Base-by-base conservation (phyloP, 1,140 invertebrate species). In the Telenomus remus region DNA sequence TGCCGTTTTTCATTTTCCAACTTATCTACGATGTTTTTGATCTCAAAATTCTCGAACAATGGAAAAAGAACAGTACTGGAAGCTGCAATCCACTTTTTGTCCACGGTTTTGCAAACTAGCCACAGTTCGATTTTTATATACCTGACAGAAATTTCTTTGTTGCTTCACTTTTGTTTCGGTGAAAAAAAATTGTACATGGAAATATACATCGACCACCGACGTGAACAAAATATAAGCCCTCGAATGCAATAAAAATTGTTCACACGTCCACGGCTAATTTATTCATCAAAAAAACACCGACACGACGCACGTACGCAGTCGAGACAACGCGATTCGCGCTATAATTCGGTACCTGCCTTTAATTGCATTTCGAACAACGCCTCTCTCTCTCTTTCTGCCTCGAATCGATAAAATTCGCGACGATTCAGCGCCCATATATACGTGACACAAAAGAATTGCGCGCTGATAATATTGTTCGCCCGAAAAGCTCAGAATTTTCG, bases 291-390 rank as follows among this genome's bases (percentile, higher is more conserved):
- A 55, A 27, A 49, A 44, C 50, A 33, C 14, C 51, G 54, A 33
- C 47, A 49, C 56, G 27, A 33, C 50, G 53, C 74, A 57, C 65
- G 66, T 66, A 15, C 53, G 56, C 10, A 42, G 15, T 15, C 60
- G 66, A 65, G 66, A 76, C 74, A 71, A 61, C 39, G 56, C 37
- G 51, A 27, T 27, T 34, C 57, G 54, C 59, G 37, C 50, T 66
- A 76, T 76, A 72, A 76, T 76, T 76, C 37, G 14, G 56, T 56
- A 43, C n/a, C 66, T 53, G 74, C 46, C 49, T 77, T 71, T 77
- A 77, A 77, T 77, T 77, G 74, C 74, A 64, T 77, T 77, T 77
- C 47, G 61, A 15, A 57, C 46, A 46, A 33, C 51, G 12, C 47
- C 46, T 57, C n/a, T n/a, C n/a, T n/a, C n/a, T n/a, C n/a, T n/a